phyloP scores from a whole-genome alignment of 2,888 invertebrate species.

The Melanargia galathea region DNA sequence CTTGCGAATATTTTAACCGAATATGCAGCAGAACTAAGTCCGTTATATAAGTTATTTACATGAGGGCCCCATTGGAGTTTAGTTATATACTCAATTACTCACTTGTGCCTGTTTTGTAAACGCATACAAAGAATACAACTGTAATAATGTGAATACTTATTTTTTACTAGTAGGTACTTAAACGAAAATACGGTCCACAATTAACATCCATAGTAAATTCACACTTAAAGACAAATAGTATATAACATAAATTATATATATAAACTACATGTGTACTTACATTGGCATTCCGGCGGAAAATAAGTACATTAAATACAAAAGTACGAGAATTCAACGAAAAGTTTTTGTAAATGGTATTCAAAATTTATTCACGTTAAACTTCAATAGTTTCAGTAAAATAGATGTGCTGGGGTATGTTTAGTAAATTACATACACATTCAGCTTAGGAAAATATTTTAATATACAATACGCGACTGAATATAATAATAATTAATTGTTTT shows the following conservation, averaged over 20 bases:
- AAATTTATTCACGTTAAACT: slow-evolving; percentile 1
- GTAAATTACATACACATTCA: background rate
- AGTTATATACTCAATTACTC: no score
- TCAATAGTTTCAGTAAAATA: background rate
- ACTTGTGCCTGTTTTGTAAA: slow-evolving; percentile 9
- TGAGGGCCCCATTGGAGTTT: no score
- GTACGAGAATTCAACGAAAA: background rate
- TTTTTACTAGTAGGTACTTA: background rate
- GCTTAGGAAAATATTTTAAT: no score
- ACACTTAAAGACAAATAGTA: background rate
- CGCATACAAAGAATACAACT: background rate
- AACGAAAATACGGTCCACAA: background rate
- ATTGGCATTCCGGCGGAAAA: background rate
- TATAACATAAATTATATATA: background rate
- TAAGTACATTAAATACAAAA: slow-evolving; percentile 3
- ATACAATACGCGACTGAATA: no score
- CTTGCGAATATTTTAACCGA: no score
- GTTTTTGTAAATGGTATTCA: background rate
- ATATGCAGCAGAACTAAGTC: no score
- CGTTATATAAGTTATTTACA: no score
- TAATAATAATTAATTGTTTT: no score
- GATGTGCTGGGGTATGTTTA: background rate
- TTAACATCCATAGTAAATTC: background rate
- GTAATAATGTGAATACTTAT: background rate
- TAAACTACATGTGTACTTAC: background rate